A percentile compares a stretch with the other conserved stretches of the same genome.
Evolutionary conservation across 2,797 vertebrate genomes (phyloP).

Genomic region (Cirrhinus mrigala): DNA sequence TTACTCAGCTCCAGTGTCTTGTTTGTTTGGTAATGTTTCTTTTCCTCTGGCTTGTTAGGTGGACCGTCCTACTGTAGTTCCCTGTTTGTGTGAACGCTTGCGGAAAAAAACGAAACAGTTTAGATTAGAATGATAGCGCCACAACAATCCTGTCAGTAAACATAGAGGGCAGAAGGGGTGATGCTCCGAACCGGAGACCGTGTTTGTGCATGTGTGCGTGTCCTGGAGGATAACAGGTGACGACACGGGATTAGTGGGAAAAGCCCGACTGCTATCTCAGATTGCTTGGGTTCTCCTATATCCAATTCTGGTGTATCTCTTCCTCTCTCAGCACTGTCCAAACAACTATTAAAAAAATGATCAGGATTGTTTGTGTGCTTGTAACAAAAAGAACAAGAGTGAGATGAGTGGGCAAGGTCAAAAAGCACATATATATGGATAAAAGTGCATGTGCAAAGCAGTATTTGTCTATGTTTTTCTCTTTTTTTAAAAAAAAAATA

Average conservation of each 20-base stretch:
- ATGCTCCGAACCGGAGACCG: slow-evolving; percentile 39
- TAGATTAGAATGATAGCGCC: slow-evolving; percentile 68
- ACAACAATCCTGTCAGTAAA: slow-evolving; percentile 59
- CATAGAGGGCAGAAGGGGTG: slow-evolving; percentile 43
- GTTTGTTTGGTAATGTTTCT: slow-evolving; percentile 37
- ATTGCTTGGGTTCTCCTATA: slow-evolving; percentile 30
- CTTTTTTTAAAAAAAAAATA: neutral
- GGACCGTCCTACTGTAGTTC: slow-evolving; percentile 24
- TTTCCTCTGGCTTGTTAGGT: slow-evolving; percentile 34
- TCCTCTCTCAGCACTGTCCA: neutral
- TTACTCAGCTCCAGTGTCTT: slow-evolving; percentile 25
- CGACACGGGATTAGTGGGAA: slow-evolving; percentile 43
- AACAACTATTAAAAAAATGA: slow-evolving; percentile 2
- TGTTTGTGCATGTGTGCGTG: slow-evolving; percentile 31
- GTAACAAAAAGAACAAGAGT: neutral
- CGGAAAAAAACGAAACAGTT: slow-evolving; percentile 65
- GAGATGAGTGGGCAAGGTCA: neutral
- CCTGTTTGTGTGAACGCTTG: slow-evolving; percentile 63
- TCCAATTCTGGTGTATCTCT: slow-evolving; percentile 1
- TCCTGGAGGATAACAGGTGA: slow-evolving; percentile 51
- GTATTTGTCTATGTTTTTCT: slow-evolving; percentile 13
- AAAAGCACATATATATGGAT: neutral
- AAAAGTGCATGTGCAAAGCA: slow-evolving; percentile 28
- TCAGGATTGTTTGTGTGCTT: slow-evolving; percentile 26
- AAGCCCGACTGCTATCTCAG: slow-evolving; percentile 23